Base-by-base conservation (phyloP, 2,888 invertebrate species). In the Erebia aethiops region DNA sequence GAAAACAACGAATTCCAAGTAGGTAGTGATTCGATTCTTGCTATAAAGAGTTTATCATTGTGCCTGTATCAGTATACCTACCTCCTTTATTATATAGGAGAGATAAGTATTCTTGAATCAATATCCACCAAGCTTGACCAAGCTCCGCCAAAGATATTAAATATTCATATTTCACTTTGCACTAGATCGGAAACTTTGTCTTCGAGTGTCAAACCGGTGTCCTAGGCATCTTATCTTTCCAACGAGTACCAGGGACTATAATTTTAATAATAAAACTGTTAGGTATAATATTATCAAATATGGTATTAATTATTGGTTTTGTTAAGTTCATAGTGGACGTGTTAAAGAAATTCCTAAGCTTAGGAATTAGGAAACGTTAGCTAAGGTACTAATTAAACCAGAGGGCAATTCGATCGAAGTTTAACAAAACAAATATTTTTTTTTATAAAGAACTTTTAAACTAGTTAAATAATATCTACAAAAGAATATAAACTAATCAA, bases 111-210 rank as follows among this genome's bases (percentile, higher is more conserved):
- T 56, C 56, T 21, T 1, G 56, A 21, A 56, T 21, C 61, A 61
- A 60, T 60, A 60, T 60, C 41, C 41, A 41, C 61, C 16, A 13
- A 62, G 14, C 52, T 65, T 65, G 21, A 71, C 49, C 58, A 11
- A 66, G 26, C 35, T 62, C 26, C 56, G 64, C 13, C 63, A 56
- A 57, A 69, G 69, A 69, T 72, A 67, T 73, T 68, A 73, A 71
- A 63, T 73, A 73, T 73, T 71, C 69, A 73, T 69, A 73, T 71
- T 71, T 69, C 63, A 63, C 58, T 56, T 46, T 46, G 73, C 62
- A 69, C 63, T 69, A 66, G 69, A 69, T 57, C 69, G 71, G 57
- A 58, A 73, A 71, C 62, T 71, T 71, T 71, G 67, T 67, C 67
- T 51, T 26, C 62, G 35, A 71, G 69, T 71, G 73, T 73, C 71